These are phyloP conservation scores for Coilia nasus DNA, from an alignment of 2,797 vertebrate species.

Conservation along the genomic window DNA sequence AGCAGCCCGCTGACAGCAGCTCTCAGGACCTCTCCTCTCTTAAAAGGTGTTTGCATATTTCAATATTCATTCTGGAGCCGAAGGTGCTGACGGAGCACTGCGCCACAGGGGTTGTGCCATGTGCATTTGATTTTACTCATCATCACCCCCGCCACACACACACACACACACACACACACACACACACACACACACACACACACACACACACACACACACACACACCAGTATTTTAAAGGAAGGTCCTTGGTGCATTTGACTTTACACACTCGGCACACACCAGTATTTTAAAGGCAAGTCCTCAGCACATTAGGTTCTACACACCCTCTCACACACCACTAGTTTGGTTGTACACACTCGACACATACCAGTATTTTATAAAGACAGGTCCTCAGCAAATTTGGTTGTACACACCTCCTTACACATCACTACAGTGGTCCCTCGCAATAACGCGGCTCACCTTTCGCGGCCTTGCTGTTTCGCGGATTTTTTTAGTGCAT, in stretches of 20 bases:
- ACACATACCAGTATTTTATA: too few species aligned
- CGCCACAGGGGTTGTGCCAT: neutral
- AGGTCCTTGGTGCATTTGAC: too few species aligned
- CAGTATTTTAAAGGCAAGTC: neutral
- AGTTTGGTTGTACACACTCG: too few species aligned
- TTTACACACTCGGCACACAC: neutral
- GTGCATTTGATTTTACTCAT: neutral
- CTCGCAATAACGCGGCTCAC: too few species aligned
- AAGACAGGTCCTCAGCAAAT: too few species aligned
- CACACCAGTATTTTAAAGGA: too few species aligned
- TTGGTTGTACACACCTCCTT: too few species aligned
- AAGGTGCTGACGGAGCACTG: neutral
- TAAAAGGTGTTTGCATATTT: conserved; percentile 13
- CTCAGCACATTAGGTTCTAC: neutral
- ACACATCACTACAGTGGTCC: too few species aligned
- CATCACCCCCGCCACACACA: too few species aligned
- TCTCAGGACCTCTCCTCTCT: neutral
- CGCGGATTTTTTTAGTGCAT: too few species aligned
- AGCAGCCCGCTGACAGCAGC: neutral
- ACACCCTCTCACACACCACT: too few species aligned
- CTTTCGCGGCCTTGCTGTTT: too few species aligned
- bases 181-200: conserved; percentile 3
- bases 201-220: neutral
- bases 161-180: neutral
- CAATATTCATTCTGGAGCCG: neutral